A percentile compares a stretch with the other conserved stretches of the same genome.
Conservation (phyloP, 2,113 vertebrate genomes). For the Neomonachus schauinslandi region DNA sequence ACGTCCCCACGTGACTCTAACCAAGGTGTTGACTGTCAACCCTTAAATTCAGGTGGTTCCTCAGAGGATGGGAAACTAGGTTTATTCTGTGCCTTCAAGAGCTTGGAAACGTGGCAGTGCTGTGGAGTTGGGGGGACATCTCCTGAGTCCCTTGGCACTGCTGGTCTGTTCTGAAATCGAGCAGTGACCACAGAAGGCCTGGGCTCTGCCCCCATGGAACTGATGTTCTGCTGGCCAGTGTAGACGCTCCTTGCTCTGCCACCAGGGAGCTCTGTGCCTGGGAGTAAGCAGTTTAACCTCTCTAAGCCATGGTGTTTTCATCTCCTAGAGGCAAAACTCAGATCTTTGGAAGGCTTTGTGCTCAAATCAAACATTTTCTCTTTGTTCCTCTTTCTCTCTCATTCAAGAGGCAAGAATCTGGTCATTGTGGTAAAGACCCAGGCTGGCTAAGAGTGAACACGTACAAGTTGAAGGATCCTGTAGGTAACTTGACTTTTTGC, state of each 20-base stretch:
- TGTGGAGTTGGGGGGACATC: neutral
- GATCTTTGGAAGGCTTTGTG: neutral
- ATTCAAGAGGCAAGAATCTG: constrained; percentile 46
- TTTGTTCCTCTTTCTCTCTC: constrained; percentile 17
- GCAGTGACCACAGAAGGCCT: neutral
- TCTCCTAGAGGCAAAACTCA: neutral
- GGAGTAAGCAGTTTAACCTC: neutral
- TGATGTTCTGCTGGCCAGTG: neutral
- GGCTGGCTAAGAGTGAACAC: neutral
- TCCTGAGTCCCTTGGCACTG: neutral
- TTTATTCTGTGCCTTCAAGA: neutral
- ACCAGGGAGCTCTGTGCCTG: neutral
- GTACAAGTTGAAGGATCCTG: constrained; percentile 22
- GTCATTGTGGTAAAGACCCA: neutral
- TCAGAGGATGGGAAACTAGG: neutral
- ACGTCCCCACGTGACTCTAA: neutral
- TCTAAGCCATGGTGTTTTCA: neutral
- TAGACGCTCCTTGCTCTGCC: neutral
- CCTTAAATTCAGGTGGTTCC: neutral
- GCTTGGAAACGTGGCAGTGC: neutral
- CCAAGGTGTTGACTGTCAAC: neutral
- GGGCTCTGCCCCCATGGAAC: neutral
- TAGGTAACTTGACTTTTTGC: constrained; percentile 63
- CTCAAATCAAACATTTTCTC: neutral
- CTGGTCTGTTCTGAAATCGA: neutral